Conservation (phyloP, 1,140 invertebrate species). For the Heliconius hermathena region DNA sequence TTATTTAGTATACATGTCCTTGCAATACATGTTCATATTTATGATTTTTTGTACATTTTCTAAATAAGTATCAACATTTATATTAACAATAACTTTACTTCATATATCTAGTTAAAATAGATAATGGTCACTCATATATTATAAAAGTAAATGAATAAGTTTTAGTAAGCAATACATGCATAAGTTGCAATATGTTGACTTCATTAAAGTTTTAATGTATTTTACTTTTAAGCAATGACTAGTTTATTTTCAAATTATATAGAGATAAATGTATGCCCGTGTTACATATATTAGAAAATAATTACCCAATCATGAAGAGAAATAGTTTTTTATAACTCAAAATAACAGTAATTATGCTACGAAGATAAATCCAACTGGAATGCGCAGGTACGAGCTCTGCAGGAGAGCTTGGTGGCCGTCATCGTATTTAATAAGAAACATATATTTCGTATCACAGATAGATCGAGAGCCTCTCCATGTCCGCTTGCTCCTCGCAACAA, state of each 20-base stretch:
- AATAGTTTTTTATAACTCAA: background rate
- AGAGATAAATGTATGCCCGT: background rate
- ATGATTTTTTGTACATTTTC: too few relatives aligned
- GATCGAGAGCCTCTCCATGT: conserved; percentile 20
- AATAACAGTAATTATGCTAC: background rate
- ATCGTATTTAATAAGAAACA: background rate
- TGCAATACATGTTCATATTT: too few relatives aligned
- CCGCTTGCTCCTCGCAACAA: conserved; percentile 32
- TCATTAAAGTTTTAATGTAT: too few relatives aligned
- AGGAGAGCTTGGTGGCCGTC: background rate
- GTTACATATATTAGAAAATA: background rate
- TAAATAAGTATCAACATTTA: background rate
- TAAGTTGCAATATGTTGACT: too few relatives aligned
- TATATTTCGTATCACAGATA: background rate
- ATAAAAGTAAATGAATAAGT: background rate
- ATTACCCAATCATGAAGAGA: too few relatives aligned
- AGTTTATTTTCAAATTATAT: too few relatives aligned
- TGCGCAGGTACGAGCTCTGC: background rate
- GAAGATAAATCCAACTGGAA: background rate
- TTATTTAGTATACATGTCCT: too few relatives aligned
- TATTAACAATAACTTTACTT: background rate
- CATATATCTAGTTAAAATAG: background rate
- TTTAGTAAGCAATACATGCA: background rate
- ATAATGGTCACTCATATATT: background rate
- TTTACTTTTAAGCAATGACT: too few relatives aligned